These are phyloP conservation scores for Apotomis capreana DNA, from an alignment of 2,888 invertebrate genomes.

Conservation along the genomic window DNA sequence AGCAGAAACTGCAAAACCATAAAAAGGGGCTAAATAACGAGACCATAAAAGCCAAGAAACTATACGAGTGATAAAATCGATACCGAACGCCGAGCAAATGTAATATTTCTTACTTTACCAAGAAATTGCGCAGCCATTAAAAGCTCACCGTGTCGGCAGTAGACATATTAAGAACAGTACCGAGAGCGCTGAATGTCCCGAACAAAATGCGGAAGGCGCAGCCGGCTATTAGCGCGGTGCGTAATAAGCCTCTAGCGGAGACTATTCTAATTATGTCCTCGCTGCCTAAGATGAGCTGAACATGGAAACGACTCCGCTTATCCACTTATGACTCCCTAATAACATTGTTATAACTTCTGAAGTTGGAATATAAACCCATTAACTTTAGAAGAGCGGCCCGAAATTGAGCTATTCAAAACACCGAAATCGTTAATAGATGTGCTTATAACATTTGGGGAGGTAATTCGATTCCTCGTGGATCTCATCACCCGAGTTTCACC, in stretches of 20 bases:
- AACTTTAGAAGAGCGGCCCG: slow-evolving; percentile 2
- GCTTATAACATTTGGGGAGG: too few species aligned
- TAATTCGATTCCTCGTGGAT: too few species aligned
- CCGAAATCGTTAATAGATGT: too few species aligned
- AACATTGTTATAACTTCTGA: slow-evolving; percentile 16
- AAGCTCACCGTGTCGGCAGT: slow-evolving; percentile 50
- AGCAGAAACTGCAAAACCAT: not conserved
- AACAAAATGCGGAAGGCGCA: too few species aligned
- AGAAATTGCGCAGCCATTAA: slow-evolving; percentile 61
- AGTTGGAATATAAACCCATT: slow-evolving; percentile 15
- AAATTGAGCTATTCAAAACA: too few species aligned
- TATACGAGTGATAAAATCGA: slow-evolving; percentile 37
- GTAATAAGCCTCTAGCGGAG: too few species aligned
- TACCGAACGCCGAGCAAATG: slow-evolving; percentile 41
- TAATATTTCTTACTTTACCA: slow-evolving; percentile 58
- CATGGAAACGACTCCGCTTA: slow-evolving; percentile 17
- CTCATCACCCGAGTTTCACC: too few species aligned
- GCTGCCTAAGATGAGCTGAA: not conserved
- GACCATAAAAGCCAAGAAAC: slow-evolving; percentile 15
- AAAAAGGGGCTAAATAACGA: slow-evolving; percentile 7
- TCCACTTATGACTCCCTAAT: slow-evolving; percentile 12
- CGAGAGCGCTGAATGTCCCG: too few species aligned
- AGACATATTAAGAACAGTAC: slow-evolving; percentile 9
- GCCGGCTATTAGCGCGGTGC: too few species aligned
- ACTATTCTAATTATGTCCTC: too few species aligned